Evolutionary conservation across 2,888 invertebrate species (phyloP).

Genomic region (Morpho deidamia): DNA sequence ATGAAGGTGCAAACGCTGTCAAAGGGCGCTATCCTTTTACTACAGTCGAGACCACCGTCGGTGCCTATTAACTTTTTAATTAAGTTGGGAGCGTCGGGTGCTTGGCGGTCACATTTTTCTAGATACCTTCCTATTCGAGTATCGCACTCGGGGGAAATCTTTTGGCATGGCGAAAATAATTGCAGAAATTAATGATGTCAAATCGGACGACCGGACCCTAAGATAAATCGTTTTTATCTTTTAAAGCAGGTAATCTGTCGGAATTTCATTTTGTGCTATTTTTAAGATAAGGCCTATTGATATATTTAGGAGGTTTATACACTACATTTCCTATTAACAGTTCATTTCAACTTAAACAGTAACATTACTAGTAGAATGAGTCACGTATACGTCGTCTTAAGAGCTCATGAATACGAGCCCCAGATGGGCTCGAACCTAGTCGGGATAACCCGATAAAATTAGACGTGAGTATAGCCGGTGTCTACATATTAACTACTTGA

Average conservation of each 20-base stretch:
- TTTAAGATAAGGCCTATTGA: too few species aligned
- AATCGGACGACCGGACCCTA: conserved; percentile 44
- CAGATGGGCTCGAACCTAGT: too few species aligned
- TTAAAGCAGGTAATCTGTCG: conserved; percentile 17
- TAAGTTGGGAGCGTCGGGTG: conserved; percentile 51
- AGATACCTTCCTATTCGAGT: conserved; percentile 46
- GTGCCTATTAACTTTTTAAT: conserved; percentile 69
- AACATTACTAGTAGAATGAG: too few species aligned
- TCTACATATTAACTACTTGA: too few species aligned
- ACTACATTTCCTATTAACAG: too few species aligned
- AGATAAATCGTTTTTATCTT: conserved; percentile 38
- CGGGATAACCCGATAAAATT: too few species aligned
- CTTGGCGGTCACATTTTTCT: conserved; percentile 71
- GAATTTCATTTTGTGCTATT: too few species aligned
- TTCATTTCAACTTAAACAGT: too few species aligned
- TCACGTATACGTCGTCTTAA: too few species aligned
- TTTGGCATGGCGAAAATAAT: conserved; percentile 59
- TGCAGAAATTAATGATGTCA: conserved; percentile 63
- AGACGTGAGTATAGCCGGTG: too few species aligned
- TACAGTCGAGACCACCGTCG: conserved; percentile 25
- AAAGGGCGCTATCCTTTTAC: conserved; percentile 16
- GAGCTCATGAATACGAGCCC: too few species aligned
- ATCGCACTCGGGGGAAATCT: conserved; percentile 59
- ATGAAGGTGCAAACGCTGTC: conserved; percentile 11
- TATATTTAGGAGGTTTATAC: too few species aligned